Evolutionary conservation across 30 jellyfish, hydroid and myxozoan species (phyloP).

Genomic region (Mastigias papua): DNA sequence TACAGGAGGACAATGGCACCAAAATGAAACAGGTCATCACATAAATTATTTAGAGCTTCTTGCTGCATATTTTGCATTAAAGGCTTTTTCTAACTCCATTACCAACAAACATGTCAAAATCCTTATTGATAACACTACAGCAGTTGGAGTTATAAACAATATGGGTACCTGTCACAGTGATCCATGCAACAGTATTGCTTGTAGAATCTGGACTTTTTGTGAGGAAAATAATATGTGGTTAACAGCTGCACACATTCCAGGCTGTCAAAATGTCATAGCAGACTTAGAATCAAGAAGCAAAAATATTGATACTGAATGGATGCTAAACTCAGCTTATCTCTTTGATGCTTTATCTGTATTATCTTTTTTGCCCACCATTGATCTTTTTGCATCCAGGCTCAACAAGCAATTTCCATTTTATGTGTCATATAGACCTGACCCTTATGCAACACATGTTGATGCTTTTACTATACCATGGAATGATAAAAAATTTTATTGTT

Average conservation of each 20-base stretch:
- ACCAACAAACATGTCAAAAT: conserved; percentile 20
- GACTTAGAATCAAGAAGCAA: conserved; percentile 31
- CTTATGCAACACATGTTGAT: conserved; percentile 17
- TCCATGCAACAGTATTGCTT: conserved; percentile 14
- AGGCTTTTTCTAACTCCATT: not conserved
- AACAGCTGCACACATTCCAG: conserved; percentile 58
- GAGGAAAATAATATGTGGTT: conserved; percentile 14
- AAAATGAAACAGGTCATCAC: conserved; percentile 18
- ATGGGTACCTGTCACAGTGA: no score
- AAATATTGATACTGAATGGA: conserved; percentile 52
- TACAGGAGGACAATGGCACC: conserved; percentile 42
- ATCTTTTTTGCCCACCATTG: conserved; percentile 5
- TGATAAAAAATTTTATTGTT: conserved; percentile 17
- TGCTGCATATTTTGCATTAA: conserved; percentile 54
- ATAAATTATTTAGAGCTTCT: no score
- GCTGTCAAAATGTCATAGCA: conserved; percentile 31
- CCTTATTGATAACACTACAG: conserved; percentile 58
- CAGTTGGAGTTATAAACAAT: conserved; percentile 37
- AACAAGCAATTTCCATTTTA: conserved; percentile 11
- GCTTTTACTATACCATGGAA: conserved; percentile 43
- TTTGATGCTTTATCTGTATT: not conserved
- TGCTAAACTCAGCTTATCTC: conserved; percentile 6
- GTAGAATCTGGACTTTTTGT: conserved; percentile 35
- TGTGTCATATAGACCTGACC: conserved; percentile 42
- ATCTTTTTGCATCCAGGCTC: conserved; percentile 49